Evolutionary conservation across 2,797 vertebrate species (phyloP).

Genomic region (Gorsachius magnificus): DNA sequence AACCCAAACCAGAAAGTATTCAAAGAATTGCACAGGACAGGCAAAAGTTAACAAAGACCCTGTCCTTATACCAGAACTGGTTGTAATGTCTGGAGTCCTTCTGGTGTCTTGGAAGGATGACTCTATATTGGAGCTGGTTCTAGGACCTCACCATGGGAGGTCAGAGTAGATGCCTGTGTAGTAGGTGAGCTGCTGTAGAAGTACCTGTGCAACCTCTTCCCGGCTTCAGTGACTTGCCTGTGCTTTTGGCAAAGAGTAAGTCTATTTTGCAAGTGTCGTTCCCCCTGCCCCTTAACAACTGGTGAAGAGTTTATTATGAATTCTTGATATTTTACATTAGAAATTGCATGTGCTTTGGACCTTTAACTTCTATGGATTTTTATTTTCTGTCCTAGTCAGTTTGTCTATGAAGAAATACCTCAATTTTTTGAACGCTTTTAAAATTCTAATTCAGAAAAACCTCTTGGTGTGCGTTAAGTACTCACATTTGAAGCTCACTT

Average conservation of each 20-base stretch:
- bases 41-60: not conserved
- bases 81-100: not conserved
- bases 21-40: not conserved
- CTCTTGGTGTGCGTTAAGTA: not conserved
- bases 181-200: not conserved
- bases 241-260: not conserved
- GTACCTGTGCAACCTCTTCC: not conserved
- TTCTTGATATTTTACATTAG: not conserved
- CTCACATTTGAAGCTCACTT: not conserved
- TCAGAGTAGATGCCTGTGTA: not conserved
- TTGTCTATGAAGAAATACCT: not conserved
- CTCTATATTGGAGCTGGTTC: rapidly evolving
- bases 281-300: not conserved
- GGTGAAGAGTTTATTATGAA: not conserved
- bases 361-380: not conserved
- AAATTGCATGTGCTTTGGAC: not conserved
- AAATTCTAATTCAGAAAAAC: not conserved
- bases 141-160: not conserved
- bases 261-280: not conserved
- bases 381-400: not conserved
- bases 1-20: not conserved
- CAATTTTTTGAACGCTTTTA: not conserved
- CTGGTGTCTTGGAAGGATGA: not conserved
- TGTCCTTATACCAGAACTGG: not conserved
- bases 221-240: not conserved